Evolutionary conservation across 1,140 invertebrate species (phyloP).

Genomic region (Drosophila melanica): DNA sequence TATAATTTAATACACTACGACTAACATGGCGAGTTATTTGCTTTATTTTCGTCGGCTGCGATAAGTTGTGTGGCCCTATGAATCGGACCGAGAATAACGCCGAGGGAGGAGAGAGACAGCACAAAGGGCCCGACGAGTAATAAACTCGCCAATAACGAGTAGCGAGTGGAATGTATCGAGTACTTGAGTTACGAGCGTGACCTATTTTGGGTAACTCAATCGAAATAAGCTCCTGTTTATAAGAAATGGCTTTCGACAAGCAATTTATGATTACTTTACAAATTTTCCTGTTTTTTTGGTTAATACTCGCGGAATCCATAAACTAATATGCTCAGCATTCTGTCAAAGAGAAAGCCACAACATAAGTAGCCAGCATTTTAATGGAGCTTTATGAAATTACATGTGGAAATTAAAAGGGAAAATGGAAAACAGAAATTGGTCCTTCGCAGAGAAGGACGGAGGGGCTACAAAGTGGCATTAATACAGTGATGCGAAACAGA

Average conservation of each 20-base stretch:
- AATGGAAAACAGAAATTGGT: background rate
- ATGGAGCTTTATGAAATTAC: constrained; percentile 27
- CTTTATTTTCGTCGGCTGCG: constrained; percentile 10
- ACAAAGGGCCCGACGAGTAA: background rate
- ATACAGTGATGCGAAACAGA: constrained; percentile 27
- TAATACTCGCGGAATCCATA: background rate
- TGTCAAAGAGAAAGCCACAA: background rate
- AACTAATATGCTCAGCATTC: constrained; percentile 20
- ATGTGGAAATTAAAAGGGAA: constrained; percentile 27
- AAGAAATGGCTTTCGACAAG: too few species aligned
- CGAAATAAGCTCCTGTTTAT: too few species aligned
- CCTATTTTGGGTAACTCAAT: background rate
- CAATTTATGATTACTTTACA: too few species aligned
- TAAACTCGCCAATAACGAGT: constrained; percentile 3
- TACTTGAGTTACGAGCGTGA: constrained; percentile 1
- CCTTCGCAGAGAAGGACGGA: background rate
- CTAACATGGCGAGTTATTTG: constrained; percentile 58
- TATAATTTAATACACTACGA: constrained; percentile 78
- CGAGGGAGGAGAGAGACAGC: background rate
- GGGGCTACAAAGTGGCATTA: constrained; percentile 1
- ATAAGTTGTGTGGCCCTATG: constrained; percentile 4
- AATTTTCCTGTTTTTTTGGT: too few species aligned
- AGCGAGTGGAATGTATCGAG: background rate
- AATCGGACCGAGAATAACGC: background rate
- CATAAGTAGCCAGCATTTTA: constrained; percentile 20